Base-by-base conservation (phyloP, 2,113 vertebrate species). In the Prunella fulvescens region DNA sequence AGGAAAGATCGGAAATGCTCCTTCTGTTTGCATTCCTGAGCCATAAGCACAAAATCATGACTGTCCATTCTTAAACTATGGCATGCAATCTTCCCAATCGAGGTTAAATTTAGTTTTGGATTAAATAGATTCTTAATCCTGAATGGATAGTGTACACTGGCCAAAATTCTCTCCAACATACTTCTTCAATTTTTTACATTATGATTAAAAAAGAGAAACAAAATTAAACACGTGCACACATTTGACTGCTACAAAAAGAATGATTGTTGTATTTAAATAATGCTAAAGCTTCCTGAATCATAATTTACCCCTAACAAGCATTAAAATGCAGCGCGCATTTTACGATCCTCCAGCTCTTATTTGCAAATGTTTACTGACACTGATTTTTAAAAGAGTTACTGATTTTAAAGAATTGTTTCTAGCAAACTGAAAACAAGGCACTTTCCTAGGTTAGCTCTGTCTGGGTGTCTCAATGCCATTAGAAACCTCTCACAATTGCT, bases 401-500 rank as follows among this genome's bases (percentile, higher is more conserved):
- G 81, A 87, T 94, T 96, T 96, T 96, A 93, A 81, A 94, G 92
- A 88, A 82, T 42, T 86, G 95, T 97, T 98, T 96, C 88, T 93
- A 91, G 47, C 62, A 86, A 89, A 90, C 48, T 80, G 94, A 94
- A 98, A 98, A 97, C 94, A 97, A 97, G 96, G 61, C 60, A 23
- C 86, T 94, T 96, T 92, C 81, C 94, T 96, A 84, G 78, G 92
- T 86, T 95, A 91, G 96, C 84, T 76, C 71, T 84, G 91, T 74
- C 93, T 90, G 92, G 24, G 87, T 86, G 88, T 93, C 96, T 98
- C 97, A 97, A 95, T 93, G 96, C 96, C 82, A 83, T 96, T 93
- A 95, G 97, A 97, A 97, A 95, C 73, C 65, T 45, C 90, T 95
- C 96, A 98, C 98, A 98, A 98, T 98, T 95, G 96, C 93, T 96